Percentiles rank a stretch among this genome's conserved stretches.
phyloP scores from a whole-genome alignment of 2,113 vertebrate genomes.

The Seriola aureovittata region DNA sequence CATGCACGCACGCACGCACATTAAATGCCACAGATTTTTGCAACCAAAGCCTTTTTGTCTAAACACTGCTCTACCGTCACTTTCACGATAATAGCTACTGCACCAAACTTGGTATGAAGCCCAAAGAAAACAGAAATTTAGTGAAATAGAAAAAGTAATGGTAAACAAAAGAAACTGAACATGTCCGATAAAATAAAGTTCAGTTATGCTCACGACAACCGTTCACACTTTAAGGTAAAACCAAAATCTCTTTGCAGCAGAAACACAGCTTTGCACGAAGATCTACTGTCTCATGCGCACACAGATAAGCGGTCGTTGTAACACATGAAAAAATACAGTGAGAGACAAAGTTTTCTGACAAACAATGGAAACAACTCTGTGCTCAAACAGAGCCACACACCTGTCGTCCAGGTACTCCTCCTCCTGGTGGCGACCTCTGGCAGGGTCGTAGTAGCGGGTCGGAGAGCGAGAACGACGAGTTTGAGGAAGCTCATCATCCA shows the following conservation, averaged over 20 bases:
- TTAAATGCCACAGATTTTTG: conserved; percentile 12
- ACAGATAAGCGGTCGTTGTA: not conserved
- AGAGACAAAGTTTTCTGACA: not conserved
- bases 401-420: conserved; percentile 84
- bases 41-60: conserved; percentile 1
- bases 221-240: conserved; percentile 1
- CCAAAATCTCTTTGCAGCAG: not conserved
- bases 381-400: conserved; percentile 58
- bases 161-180: not conserved
- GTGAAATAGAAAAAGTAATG: not conserved
- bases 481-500: conserved; percentile 98
- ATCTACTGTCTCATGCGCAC: not conserved
- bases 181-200: conserved; percentile 7
- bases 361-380: not conserved
- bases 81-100: conserved; percentile 3
- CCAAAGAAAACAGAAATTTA: conserved; percentile 8
- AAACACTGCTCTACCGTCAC: conserved; percentile 28
- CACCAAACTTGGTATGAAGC: conserved; percentile 14
- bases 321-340: not conserved
- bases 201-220: not conserved
- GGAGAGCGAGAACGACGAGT: conserved; percentile 94
- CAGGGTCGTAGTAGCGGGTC: conserved; percentile 91
- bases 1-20: conserved; percentile 19
- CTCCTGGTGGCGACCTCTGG: conserved; percentile 83
- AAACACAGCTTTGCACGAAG: conserved; percentile 17